Conservation (phyloP, 2,888 invertebrate species). For the Nomada lathburiana region DNA sequence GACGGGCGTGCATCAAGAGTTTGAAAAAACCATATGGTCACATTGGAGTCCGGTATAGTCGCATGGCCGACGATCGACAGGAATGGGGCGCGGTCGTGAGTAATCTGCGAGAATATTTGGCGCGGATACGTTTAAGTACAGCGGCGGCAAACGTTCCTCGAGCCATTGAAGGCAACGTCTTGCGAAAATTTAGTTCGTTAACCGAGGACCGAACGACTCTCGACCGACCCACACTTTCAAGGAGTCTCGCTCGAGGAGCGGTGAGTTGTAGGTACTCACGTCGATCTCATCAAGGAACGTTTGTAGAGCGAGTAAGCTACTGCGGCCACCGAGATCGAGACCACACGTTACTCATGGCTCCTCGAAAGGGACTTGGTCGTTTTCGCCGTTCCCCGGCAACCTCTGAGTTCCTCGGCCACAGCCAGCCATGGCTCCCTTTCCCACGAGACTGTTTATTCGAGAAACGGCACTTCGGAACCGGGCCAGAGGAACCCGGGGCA, state of each 20-base stretch:
- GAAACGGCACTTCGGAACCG: slow-evolving; percentile 55
- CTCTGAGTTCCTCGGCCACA: not conserved
- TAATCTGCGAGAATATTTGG: slow-evolving; percentile 29
- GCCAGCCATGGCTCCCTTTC: slow-evolving; percentile 7
- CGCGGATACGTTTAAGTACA: not conserved
- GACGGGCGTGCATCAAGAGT: not conserved
- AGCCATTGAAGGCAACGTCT: slow-evolving; percentile 49
- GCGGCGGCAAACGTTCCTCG: slow-evolving; percentile 29
- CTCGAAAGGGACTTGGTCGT: slow-evolving; percentile 61
- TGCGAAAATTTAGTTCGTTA: slow-evolving; percentile 62
- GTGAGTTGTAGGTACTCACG: slow-evolving; percentile 50
- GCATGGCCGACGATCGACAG: not conserved
- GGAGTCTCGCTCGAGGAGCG: slow-evolving; percentile 29
- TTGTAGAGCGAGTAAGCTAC: slow-evolving; percentile 61
- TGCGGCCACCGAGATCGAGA: slow-evolving; percentile 51
- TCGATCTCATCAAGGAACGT: slow-evolving; percentile 67
- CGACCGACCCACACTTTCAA: slow-evolving; percentile 49
- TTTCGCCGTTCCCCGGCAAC: slow-evolving; percentile 26
- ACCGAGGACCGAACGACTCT: slow-evolving; percentile 49
- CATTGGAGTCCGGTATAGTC: no score
- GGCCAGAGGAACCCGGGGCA: slow-evolving; percentile 30
- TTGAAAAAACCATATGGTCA: not conserved
- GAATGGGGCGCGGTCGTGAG: not conserved
- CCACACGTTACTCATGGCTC: slow-evolving; percentile 64
- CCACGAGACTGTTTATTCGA: slow-evolving; percentile 70